phyloP scores from a whole-genome alignment of 2,888 invertebrate genomes.

The Lycia hirtaria region DNA sequence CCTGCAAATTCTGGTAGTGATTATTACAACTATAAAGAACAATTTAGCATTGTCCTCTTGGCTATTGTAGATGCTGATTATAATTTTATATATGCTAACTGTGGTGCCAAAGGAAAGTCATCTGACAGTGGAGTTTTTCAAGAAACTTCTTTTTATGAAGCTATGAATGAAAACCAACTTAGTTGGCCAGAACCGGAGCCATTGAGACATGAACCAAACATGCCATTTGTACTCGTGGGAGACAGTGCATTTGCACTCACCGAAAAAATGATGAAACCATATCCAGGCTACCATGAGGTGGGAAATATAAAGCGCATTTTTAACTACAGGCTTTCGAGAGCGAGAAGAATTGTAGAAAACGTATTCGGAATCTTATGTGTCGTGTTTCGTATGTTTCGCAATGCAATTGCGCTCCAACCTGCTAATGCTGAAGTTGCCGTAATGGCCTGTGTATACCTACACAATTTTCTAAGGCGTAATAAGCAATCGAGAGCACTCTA shows the following conservation, averaged over 20 bases:
- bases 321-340: constrained; percentile 40
- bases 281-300: constrained; percentile 38
- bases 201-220: constrained; percentile 36
- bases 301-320: constrained; percentile 23
- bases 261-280: constrained; percentile 45
- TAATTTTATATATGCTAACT: constrained; percentile 40
- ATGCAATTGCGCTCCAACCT: neutral
- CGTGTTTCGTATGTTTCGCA: constrained; percentile 36
- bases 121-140: constrained; percentile 42
- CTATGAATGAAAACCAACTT: constrained; percentile 2
- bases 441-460: constrained; percentile 41
- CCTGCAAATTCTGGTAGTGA: constrained; percentile 41
- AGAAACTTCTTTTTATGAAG: constrained; percentile 19
- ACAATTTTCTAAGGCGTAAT: constrained; percentile 23
- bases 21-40: constrained; percentile 45
- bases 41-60: constrained; percentile 36
- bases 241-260: constrained; percentile 44
- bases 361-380: constrained; percentile 37
- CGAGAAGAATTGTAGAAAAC: too few species aligned
- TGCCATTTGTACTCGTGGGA: constrained; percentile 44
- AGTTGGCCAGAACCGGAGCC: constrained; percentile 36
- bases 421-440: constrained; percentile 34
- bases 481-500: constrained; percentile 23
- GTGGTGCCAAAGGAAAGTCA: constrained; percentile 40
- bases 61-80: constrained; percentile 38